A percentile compares a stretch with the other conserved stretches of the same genome.
Evolutionary conservation across 2,113 vertebrate species (phyloP).

Genomic region (Larimichthys crocea): DNA sequence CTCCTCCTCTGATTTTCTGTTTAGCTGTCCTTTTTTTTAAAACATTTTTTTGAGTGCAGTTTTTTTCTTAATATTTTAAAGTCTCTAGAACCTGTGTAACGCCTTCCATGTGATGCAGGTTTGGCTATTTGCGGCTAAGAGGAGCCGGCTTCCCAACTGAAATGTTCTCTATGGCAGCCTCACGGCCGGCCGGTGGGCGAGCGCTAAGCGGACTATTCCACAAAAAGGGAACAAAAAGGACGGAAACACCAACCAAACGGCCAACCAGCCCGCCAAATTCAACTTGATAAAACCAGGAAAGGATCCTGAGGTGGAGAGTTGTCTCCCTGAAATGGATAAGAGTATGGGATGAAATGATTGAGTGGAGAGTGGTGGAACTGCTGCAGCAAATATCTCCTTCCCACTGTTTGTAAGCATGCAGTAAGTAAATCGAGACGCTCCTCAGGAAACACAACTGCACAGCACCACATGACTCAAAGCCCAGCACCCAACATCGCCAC

Average conservation of each 20-base stretch:
- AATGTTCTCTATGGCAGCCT: slow-evolving; percentile 79
- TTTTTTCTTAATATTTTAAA: slow-evolving; percentile 69
- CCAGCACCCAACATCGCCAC: slow-evolving; percentile 76
- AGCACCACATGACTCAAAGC: slow-evolving; percentile 70
- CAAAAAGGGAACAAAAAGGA: slow-evolving; percentile 63
- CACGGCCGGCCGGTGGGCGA: slow-evolving; percentile 61
- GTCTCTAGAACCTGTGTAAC: slow-evolving; percentile 88
- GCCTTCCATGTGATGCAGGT: slow-evolving; percentile 95
- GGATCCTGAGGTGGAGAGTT: slow-evolving; percentile 66
- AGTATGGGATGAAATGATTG: slow-evolving; percentile 76
- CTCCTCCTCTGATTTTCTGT: slow-evolving; percentile 67
- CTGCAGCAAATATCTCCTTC: slow-evolving; percentile 77
- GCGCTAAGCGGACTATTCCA: slow-evolving; percentile 66
- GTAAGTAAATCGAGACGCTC: slow-evolving; percentile 80
- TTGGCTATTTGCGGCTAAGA: slow-evolving; percentile 91
- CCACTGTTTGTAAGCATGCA: slow-evolving; percentile 78
- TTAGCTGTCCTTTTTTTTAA: slow-evolving; percentile 60
- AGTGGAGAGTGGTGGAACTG: slow-evolving; percentile 75
- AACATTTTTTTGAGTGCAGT: slow-evolving; percentile 61
- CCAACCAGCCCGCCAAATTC: slow-evolving; percentile 52
- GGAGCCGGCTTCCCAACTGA: slow-evolving; percentile 80
- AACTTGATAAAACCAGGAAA: slow-evolving; percentile 70
- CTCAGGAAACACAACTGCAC: slow-evolving; percentile 72
- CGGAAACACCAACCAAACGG: slow-evolving; percentile 47
- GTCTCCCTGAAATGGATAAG: slow-evolving; percentile 68